Evolutionary conservation across 2,113 vertebrate genomes (phyloP).

Genomic region (Chamaea fasciata): DNA sequence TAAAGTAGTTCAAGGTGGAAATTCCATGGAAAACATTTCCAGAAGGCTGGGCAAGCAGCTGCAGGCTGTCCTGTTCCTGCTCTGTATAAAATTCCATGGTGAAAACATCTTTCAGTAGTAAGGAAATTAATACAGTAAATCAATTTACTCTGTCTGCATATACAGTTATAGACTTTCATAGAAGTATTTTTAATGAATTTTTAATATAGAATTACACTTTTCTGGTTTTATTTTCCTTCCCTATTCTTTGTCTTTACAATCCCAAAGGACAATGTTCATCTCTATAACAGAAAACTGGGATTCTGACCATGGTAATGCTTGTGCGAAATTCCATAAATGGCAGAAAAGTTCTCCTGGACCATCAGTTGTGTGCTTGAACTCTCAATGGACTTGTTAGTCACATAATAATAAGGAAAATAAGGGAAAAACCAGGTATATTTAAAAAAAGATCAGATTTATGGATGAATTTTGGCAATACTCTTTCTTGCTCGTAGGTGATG

Average conservation of each 20-base stretch:
- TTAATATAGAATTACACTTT: not conserved
- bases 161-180: conserved; percentile 32
- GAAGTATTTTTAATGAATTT: conserved; percentile 23
- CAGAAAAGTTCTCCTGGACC: not conserved
- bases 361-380: not conserved
- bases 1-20: conserved; percentile 12
- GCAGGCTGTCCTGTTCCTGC: not conserved
- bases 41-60: not conserved
- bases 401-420: not conserved
- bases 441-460: not conserved
- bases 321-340: not conserved
- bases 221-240: not conserved
- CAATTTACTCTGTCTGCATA: conserved; percentile 55
- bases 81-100: not conserved
- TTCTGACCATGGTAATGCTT: not conserved
- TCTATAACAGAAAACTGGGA: not conserved
- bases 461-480: not conserved
- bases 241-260: not conserved
- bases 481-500: not conserved
- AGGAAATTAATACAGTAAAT: conserved; percentile 61
- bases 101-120: conserved; percentile 26
- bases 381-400: not conserved
- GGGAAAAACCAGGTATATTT: not conserved
- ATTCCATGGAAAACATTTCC: conserved; percentile 1
- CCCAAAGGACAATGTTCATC: not conserved